phyloP scores from a whole-genome alignment of 2,888 invertebrate species.

The Cheilosia pagana region DNA sequence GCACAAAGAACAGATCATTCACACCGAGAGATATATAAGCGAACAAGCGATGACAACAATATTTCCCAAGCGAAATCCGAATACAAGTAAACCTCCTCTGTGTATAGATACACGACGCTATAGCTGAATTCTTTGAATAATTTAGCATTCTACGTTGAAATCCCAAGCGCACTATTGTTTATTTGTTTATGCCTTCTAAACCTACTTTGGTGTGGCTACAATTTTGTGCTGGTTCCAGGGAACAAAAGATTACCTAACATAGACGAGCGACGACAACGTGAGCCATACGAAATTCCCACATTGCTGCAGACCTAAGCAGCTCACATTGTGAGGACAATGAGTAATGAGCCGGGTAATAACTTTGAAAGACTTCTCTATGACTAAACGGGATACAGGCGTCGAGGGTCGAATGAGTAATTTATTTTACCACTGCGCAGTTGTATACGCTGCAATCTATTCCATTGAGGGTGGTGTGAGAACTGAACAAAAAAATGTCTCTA shows the following conservation, averaged over 20 bases:
- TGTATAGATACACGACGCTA: background rate
- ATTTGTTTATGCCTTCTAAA: slow-evolving; percentile 64
- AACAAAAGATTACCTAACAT: slow-evolving; percentile 73
- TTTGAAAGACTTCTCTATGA: slow-evolving; percentile 64
- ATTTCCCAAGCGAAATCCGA: slow-evolving; percentile 45
- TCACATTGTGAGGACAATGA: slow-evolving; percentile 59
- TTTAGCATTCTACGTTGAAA: slow-evolving; percentile 39
- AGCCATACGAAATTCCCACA: slow-evolving; percentile 67
- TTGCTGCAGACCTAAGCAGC: slow-evolving; percentile 23
- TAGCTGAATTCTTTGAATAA: slow-evolving; percentile 60
- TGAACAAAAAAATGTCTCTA: background rate
- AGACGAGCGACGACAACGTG: slow-evolving; percentile 20
- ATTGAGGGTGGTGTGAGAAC: slow-evolving; percentile 7
- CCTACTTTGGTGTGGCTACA: slow-evolving; percentile 56
- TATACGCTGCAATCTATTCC: background rate
- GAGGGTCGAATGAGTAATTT: slow-evolving; percentile 67
- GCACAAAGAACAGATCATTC: slow-evolving; percentile 65
- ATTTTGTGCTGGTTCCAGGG: slow-evolving; percentile 47
- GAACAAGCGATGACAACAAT: slow-evolving; percentile 40
- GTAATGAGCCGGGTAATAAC: slow-evolving; percentile 65
- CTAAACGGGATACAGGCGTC: slow-evolving; percentile 59
- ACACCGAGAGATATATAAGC: slow-evolving; percentile 54
- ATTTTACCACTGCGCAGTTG: slow-evolving; percentile 52
- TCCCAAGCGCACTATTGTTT: slow-evolving; percentile 61
- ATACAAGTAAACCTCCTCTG: background rate